Conservation (phyloP, 2,797 vertebrate species). For the Manis javanica region DNA sequence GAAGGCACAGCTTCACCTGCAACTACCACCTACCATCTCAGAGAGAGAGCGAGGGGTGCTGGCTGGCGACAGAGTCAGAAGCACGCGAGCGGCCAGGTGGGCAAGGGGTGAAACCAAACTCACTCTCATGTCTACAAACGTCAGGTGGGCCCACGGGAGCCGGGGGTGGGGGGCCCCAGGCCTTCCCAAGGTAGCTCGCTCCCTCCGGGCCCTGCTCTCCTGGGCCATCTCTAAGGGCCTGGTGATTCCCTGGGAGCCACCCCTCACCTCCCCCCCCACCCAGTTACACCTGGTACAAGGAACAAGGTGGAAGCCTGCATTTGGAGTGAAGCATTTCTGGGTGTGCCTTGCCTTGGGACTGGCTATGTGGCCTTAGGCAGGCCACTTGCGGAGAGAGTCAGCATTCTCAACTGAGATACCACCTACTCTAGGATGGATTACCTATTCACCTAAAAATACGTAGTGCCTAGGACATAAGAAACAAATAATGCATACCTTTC, state of each 20-base stretch:
- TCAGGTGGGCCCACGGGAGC: background rate
- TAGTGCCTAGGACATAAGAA: background rate
- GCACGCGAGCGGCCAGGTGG: background rate
- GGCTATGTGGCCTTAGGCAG: background rate
- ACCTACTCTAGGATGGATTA: background rate
- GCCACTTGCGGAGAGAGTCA: background rate
- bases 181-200: background rate
- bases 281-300: rapidly evolving
- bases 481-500: background rate
- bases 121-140: background rate
- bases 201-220: background rate
- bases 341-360: too few relatives aligned
- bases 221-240: background rate
- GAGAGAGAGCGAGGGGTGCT: background rate
- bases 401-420: background rate
- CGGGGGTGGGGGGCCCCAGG: too few relatives aligned
- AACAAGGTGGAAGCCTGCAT: background rate
- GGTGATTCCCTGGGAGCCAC: rapidly evolving
- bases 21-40: too few relatives aligned
- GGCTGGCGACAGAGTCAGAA: background rate
- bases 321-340: too few relatives aligned
- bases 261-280: rapidly evolving
- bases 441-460: background rate
- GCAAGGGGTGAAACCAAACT: background rate
- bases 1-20: background rate